These are phyloP conservation scores for Lepilemur septentrionalis DNA, from an alignment of 2,797 vertebrate species.

Conservation along the genomic window DNA sequence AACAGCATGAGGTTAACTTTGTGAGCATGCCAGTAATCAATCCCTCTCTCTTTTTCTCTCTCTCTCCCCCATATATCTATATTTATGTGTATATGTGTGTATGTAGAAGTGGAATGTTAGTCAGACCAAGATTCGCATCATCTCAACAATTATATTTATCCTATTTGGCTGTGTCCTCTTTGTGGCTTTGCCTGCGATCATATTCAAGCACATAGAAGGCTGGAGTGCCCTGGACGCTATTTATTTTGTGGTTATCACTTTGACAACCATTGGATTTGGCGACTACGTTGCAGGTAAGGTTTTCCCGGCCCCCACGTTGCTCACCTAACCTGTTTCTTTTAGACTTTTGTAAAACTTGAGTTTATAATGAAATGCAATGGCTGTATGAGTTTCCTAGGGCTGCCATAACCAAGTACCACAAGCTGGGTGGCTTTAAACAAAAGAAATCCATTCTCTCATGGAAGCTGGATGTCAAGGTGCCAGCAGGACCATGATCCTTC, in stretches of 20 bases:
- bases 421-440: background rate
- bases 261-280: constrained; percentile 98
- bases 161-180: constrained; percentile 97
- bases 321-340: background rate
- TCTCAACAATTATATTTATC: constrained; percentile 98
- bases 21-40: background rate
- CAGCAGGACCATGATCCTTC: background rate
- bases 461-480: background rate
- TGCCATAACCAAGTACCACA: background rate
- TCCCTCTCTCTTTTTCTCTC: background rate
- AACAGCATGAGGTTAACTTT: background rate
- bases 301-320: background rate
- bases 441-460: background rate
- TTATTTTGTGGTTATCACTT: constrained; percentile 98
- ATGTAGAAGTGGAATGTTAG: constrained; percentile 97
- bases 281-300: constrained; percentile 96
- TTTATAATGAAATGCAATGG: background rate
- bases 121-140: constrained; percentile 98
- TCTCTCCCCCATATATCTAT: background rate
- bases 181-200: constrained; percentile 95
- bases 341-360: background rate
- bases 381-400: background rate
- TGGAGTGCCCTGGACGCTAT: constrained; percentile 97
- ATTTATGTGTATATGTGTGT: background rate
- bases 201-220: constrained; percentile 98